These are phyloP conservation scores for Papilio aristodemus DNA, from an alignment of 1,140 invertebrate genomes.

Conservation along the genomic window DNA sequence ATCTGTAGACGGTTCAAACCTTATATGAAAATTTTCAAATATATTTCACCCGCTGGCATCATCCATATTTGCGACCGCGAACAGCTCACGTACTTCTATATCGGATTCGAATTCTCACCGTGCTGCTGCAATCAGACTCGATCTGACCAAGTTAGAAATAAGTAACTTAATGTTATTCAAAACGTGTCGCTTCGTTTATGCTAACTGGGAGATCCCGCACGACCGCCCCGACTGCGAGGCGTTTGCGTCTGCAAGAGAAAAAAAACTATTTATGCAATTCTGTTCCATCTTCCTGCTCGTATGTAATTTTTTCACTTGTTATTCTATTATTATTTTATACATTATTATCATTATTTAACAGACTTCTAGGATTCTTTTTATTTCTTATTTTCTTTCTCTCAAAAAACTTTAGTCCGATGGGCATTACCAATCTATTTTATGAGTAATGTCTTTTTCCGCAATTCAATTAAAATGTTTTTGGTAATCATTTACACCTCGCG, in stretches of 20 bases:
- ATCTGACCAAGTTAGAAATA: constrained; percentile 33
- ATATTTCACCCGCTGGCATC: constrained; percentile 28
- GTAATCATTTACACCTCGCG: too few species aligned
- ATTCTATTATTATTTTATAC: too few species aligned
- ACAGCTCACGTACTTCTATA: constrained; percentile 29
- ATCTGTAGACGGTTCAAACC: not conserved
- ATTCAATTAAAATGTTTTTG: too few species aligned
- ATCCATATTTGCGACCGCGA: constrained; percentile 20
- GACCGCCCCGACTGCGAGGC: constrained; percentile 58
- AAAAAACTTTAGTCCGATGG: too few species aligned
- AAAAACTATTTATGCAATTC: constrained; percentile 8
- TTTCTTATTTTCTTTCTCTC: too few species aligned
- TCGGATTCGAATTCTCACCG: constrained; percentile 31
- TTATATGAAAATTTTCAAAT: constrained; percentile 26
- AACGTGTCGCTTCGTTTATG: constrained; percentile 70
- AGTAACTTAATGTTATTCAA: constrained; percentile 38
- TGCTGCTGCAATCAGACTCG: constrained; percentile 11
- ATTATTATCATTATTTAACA: too few species aligned
- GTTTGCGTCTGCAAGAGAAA: constrained; percentile 48
- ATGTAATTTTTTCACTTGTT: constrained; percentile 42
- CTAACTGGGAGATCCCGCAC: constrained; percentile 69
- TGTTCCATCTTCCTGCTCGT: not conserved
- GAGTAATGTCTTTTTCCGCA: too few species aligned
- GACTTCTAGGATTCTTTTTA: too few species aligned
- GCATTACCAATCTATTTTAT: too few species aligned